Evolutionary conservation across 2,888 invertebrate species (phyloP).

Genomic region (Leptothorax acervorum): DNA sequence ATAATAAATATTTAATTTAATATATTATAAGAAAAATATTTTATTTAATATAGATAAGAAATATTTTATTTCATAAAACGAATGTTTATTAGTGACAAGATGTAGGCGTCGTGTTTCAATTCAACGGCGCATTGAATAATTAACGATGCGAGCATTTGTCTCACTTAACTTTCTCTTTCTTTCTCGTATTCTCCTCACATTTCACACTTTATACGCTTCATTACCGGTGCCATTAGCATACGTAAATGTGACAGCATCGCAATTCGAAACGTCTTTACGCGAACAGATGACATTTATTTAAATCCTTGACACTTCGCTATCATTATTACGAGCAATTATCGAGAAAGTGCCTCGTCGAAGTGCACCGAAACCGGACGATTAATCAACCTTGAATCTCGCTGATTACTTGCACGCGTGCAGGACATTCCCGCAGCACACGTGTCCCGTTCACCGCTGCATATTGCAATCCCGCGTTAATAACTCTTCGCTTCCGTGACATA

Average conservation of each 20-base stretch:
- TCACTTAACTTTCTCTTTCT: constrained; percentile 26
- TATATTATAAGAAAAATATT: not conserved
- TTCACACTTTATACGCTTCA: not conserved
- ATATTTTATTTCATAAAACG: constrained; percentile 6
- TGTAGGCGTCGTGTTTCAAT: constrained; percentile 28
- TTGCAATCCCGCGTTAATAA: constrained; percentile 45
- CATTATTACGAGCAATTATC: constrained; percentile 45
- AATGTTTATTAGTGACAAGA: constrained; percentile 14
- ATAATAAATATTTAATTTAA: constrained; percentile 7
- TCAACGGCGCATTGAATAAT: constrained; percentile 20
- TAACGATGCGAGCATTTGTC: constrained; percentile 12
- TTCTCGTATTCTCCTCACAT: not conserved
- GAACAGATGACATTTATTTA: not conserved
- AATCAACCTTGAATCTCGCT: constrained; percentile 44
- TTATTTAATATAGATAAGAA: not conserved
- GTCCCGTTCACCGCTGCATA: constrained; percentile 1
- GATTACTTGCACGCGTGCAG: constrained; percentile 33
- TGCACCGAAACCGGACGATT: constrained; percentile 19
- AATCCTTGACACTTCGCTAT: not conserved
- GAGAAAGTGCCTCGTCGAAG: constrained; percentile 34
- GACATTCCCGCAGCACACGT: constrained; percentile 17
- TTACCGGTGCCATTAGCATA: constrained; percentile 8
- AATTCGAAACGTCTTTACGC: not conserved
- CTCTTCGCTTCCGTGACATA: constrained; percentile 32
- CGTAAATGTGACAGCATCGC: not conserved